Base-by-base conservation (phyloP, 1,140 invertebrate genomes). In the Chionoecetes opilio region DNA sequence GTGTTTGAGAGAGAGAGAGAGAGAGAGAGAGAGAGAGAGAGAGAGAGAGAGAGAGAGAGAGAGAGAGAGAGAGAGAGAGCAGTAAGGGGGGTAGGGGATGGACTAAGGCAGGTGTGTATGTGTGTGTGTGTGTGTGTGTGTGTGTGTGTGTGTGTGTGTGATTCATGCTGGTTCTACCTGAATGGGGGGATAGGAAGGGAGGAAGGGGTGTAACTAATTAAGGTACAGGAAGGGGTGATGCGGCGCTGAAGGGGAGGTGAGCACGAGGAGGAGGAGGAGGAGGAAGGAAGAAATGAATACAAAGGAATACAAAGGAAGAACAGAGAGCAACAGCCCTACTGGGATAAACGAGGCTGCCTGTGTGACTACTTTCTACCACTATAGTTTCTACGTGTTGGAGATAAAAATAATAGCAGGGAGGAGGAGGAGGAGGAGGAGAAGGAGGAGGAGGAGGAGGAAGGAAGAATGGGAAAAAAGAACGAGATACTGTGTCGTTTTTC, bases 11-110 rank as follows among this genome's bases (percentile, higher is more conserved):
- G 63, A 75, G 63, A n/a, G 63, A n/a, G 63, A 75, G 63, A 75
- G 63, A 75, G 63, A 75, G 63, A 75, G 63, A 75, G 63, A 75
- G 63, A 75, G 63, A 75, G 63, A 75, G 63, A 75, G 63, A 75
- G 63, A 75, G 63, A 75, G 63, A 75, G 63, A 75, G 63, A 75
- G 63, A 75, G 63, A 75, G 63, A 75, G 63, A 75, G 63, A 75
- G 63, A 75, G 63, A 75, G 63, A 75, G 63, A 75, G 63, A 75
- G 63, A 75, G 63, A 75, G 63, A 75, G 63, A 75, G 63, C 0
- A 26, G n/a, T 17, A 75, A 26, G 26, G 63, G n/a, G 63, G n/a
- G 63, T n/a, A 26, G n/a, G 63, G n/a, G 63, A n/a, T 17, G 26
- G 53, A 75, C 8, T 11, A 21, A 75, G 21, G 26, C 8, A 75